Evolutionary conservation across 2,113 vertebrate species (phyloP), one percentile per base, ranked within the genome.

Genomic region (Psammodynastes pulverulentus): DNA sequence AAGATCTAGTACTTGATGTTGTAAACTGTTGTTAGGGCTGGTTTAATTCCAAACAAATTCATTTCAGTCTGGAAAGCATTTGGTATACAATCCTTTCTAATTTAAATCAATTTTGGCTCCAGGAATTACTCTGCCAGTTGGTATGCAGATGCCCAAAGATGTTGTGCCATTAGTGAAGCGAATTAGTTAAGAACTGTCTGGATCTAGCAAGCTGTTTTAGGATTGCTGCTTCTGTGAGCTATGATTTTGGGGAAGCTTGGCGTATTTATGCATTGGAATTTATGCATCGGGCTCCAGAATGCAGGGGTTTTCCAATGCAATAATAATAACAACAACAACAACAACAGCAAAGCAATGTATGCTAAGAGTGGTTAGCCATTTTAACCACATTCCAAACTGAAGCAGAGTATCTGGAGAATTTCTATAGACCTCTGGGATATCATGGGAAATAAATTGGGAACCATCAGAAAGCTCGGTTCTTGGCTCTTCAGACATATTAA

Each of bases 51-150:
- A 54, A 90, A 90, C 34, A 96, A 95, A 93, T 0, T 67, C 85
- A 9, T 85, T 92, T 93, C 19, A 87, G 91, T 95, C 89, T 94
- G 85, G 12, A 94, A 15, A 4, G n/a, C 0, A 1, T 10, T 88
- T 95, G 58, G 92, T 93, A 39, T 89, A 88, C 89, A 92, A 56
- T 85, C 90, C 51, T 89, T 93, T 87, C n/a, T 94, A 93, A 96
- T 93, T 93, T 92, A 95, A 92, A 86, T 58, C 39, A 0, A 52
- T 94, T 95, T 79, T 94, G 1, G 7, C 93, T 95, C 48, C 34
- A 91, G 90, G 5, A 91, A 87, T 9, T 88, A 96, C 93, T 45
- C 93, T 93, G 90, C 15, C 90, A 93, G 84, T 92, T 92, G 87
- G 49, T 5, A 49, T 95, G 95, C 88, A 91, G 90, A 93, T 95